Base-by-base conservation (phyloP, 1,140 invertebrate species). In the Neotoxoptera formosana region DNA sequence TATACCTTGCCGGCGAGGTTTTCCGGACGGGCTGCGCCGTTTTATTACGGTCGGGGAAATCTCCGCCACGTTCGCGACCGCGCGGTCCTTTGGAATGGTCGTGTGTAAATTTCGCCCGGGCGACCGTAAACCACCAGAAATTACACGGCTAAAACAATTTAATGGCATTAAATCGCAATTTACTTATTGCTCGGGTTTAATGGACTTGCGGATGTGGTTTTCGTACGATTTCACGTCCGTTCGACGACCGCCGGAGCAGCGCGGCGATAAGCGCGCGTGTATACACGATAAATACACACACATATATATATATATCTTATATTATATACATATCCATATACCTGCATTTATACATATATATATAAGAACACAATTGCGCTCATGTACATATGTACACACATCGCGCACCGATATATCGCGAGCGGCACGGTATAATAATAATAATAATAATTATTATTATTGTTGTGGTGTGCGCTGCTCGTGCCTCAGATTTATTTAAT, bases 121-220 rank as follows among this genome's bases (percentile, higher is more conserved):
- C 45, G 84, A 34, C 30, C 47, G 47, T 88, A 88, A 88, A 88
- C 48, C n/a, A 25, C 17, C 17, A 34, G 86, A 51, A 48, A 88
- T 47, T 34, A 51, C 86, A n/a, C 86, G 17, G 45, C n/a, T 34
- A 47, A 48, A 48, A 30, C 83, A 86, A 34, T 47, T 88, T 88
- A 51, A 88, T 88, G 86, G 25, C 47, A 51, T 88, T 88, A 88
- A 88, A 23, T 34, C 30, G 3, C 47, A 88, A 88, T 88, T 88
- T 88, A 88, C 86, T 88, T 83, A 83, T 41, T 51, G 23, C 30
- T 30, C 47, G n/a, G 7, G 86, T 88, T 88, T 88, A 48, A 88
- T 48, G 86, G 86, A n/a, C n/a, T n/a, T 51, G 45, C 84, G 7
- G 86, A 51, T 88, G 47, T 34, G 47, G 86, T 88, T 88, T 51